Percentiles rank a stretch among this genome's conserved stretches.
Evolutionary conservation across 2,113 vertebrate species (phyloP).

Genomic region (Melanerpes formicivorus): DNA sequence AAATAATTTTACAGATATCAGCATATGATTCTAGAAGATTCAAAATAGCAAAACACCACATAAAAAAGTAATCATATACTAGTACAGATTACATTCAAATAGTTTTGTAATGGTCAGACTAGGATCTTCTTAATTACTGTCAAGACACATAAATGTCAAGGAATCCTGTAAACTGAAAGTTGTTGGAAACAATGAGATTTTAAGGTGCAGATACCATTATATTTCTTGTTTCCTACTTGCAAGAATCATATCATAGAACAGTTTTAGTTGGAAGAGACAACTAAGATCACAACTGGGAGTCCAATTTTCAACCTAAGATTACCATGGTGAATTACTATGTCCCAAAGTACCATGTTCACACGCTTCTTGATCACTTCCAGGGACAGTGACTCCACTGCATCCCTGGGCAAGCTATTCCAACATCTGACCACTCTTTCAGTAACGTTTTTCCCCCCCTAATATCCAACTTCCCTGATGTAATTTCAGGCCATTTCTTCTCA

Average conservation of each 20-base stretch:
- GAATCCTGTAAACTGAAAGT: background rate
- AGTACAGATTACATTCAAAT: background rate
- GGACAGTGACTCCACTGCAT: too few species aligned
- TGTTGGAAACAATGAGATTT: background rate
- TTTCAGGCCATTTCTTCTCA: too few species aligned
- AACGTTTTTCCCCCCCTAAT: too few species aligned
- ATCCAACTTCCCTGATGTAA: too few species aligned
- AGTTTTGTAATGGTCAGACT: background rate
- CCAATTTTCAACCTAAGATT: too few species aligned
- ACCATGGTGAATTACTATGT: too few species aligned
- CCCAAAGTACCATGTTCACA: too few species aligned
- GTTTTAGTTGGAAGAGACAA: too few species aligned
- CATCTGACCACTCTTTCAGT: too few species aligned
- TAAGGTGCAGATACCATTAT: background rate
- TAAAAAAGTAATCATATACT: background rate
- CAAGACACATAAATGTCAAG: background rate
- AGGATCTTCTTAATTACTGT: background rate
- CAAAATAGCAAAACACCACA: background rate
- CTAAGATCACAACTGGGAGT: too few species aligned
- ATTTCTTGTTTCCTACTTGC: background rate
- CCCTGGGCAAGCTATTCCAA: too few species aligned
- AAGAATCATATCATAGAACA: background rate
- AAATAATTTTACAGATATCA: background rate
- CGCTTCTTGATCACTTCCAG: too few species aligned
- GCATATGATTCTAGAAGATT: background rate